Percentiles rank a stretch among this genome's conserved stretches.
Evolutionary conservation across 2,888 invertebrate genomes (phyloP).

Genomic region (Plutella xylostella): DNA sequence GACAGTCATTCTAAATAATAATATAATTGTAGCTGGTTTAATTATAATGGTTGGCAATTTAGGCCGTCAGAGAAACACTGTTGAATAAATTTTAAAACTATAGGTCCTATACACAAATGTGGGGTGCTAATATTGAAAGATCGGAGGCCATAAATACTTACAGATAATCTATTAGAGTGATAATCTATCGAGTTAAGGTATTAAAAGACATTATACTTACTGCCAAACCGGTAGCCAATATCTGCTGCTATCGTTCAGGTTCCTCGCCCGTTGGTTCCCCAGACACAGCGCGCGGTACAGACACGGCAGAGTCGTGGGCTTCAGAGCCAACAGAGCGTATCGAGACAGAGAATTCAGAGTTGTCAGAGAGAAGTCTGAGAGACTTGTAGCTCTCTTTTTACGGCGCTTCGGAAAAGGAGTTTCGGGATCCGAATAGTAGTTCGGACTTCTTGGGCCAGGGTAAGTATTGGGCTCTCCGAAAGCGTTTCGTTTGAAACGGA

Average conservation of each 20-base stretch:
- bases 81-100: too few relatives aligned
- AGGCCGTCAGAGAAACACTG: too few relatives aligned
- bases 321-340: conserved; percentile 59
- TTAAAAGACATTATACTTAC: too few relatives aligned
- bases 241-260: conserved; percentile 63
- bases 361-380: conserved; percentile 41
- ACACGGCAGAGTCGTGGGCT: conserved; percentile 69
- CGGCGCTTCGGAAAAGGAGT: too few relatives aligned
- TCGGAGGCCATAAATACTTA: too few relatives aligned
- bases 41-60: too few relatives aligned
- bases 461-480: conserved; percentile 20
- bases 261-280: conserved; percentile 73
- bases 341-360: conserved; percentile 68
- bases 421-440: not conserved
- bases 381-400: conserved; percentile 20
- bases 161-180: too few relatives aligned
- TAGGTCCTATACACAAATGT: too few relatives aligned
- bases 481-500: conserved; percentile 45
- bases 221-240: conserved; percentile 83
- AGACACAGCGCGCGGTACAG: conserved; percentile 74
- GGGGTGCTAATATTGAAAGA: too few relatives aligned
- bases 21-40: too few relatives aligned
- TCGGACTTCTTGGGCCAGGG: conserved; percentile 13
- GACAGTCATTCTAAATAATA: too few relatives aligned
- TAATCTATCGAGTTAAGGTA: too few relatives aligned